Conservation (phyloP, 2,888 invertebrate genomes). For the Oxycera nigricornis region DNA sequence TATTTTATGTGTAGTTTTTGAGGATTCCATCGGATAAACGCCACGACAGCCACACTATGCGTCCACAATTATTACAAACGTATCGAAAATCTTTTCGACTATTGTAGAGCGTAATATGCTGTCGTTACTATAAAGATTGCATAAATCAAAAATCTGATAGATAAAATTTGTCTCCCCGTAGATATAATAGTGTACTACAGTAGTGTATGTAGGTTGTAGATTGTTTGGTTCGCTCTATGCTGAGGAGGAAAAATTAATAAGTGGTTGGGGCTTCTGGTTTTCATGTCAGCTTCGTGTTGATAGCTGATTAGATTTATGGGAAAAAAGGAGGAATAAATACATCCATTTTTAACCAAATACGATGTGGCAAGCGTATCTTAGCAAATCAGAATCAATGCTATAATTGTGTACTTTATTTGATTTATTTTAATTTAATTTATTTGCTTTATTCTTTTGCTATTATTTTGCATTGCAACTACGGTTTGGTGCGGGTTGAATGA, state of each 20-base stretch:
- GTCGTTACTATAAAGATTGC: not conserved
- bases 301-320: constrained; percentile 22
- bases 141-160: constrained; percentile 16
- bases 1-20: not conserved
- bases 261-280: constrained; percentile 11
- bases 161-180: constrained; percentile 5
- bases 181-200: too few species aligned
- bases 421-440: too few species aligned
- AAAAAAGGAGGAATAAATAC: constrained; percentile 8
- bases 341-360: too few species aligned
- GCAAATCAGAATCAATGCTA: too few species aligned
- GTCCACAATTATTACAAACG: not conserved
- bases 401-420: too few species aligned
- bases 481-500: too few species aligned
- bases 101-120: not conserved
- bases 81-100: constrained; percentile 22
- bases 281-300: not conserved
- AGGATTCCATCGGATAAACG: not conserved
- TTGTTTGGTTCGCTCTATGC: not conserved
- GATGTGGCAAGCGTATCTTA: too few species aligned
- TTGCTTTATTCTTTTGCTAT: too few species aligned
- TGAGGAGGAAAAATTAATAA: constrained; percentile 14
- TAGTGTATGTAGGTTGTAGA: not conserved
- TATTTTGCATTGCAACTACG: too few species aligned
- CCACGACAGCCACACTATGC: not conserved